Evolutionary conservation across 1,140 invertebrate genomes (phyloP).

Genomic region (Eurosta solidaginis): DNA sequence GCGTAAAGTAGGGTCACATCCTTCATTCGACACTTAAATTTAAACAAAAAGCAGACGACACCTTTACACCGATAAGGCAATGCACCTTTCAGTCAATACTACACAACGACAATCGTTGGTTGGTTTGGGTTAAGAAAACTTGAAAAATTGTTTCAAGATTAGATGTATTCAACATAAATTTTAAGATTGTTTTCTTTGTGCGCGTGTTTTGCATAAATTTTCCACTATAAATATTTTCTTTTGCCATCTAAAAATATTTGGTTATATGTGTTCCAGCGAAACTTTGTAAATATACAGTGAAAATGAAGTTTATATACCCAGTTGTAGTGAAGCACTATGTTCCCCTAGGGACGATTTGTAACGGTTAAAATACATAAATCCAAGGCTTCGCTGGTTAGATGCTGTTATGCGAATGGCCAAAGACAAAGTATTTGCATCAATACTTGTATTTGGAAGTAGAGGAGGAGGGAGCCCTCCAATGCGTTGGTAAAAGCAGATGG

Average conservation of each 20-base stretch:
- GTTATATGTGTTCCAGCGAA: neutral
- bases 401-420: no score
- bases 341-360: no score
- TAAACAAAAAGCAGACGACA: neutral
- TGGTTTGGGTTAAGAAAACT: conserved; percentile 14
- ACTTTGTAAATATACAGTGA: neutral
- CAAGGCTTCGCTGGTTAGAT: no score
- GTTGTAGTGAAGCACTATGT: no score
- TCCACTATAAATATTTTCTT: neutral
- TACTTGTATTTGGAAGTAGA: no score
- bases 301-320: neutral
- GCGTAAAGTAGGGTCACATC: neutral
- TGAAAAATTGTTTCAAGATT: conserved; percentile 34
- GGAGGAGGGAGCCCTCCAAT: no score
- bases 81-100: neutral
- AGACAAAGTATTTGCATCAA: no score
- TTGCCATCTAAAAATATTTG: neutral
- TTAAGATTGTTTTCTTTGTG: conserved; percentile 32
- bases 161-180: conserved; percentile 32
- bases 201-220: conserved; percentile 34
- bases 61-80: neutral
- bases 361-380: no score
- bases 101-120: neutral
- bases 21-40: neutral
- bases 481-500: no score